These are phyloP conservation scores for Vidua chalybeata DNA, from an alignment of 2,113 vertebrate genomes.

Conservation along the genomic window DNA sequence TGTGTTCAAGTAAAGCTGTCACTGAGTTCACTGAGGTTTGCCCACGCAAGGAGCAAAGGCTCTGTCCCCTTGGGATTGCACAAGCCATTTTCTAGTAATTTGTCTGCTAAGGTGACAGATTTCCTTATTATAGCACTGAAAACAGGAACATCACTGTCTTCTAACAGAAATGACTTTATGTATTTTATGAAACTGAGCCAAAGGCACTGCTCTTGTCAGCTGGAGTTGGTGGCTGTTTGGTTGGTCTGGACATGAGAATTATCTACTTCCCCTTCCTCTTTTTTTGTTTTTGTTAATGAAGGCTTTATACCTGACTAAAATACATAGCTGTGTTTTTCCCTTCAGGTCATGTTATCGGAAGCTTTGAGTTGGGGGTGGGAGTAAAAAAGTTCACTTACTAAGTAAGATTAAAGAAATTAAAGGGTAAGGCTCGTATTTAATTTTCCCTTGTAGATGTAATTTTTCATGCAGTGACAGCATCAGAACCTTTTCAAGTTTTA, in stretches of 20 bases:
- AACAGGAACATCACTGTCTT: conserved; percentile 51
- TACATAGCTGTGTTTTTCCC: conserved; percentile 32
- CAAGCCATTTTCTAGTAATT: conserved; percentile 25
- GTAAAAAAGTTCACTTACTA: conserved; percentile 47
- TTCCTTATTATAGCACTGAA: conserved; percentile 50
- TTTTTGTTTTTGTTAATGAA: conserved; percentile 62
- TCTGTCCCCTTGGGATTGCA: neutral
- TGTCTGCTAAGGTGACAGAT: conserved; percentile 19
- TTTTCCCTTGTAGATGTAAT: conserved; percentile 54
- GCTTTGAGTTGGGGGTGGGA: conserved; percentile 54
- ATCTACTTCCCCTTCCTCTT: conserved; percentile 60
- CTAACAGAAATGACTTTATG: conserved; percentile 46
- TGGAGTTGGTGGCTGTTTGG: conserved; percentile 41
- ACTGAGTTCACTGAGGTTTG: conserved; percentile 18
- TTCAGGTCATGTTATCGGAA: conserved; percentile 49
- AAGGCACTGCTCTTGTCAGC: conserved; percentile 45
- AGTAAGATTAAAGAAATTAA: conserved; percentile 72
- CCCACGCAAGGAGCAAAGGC: neutral
- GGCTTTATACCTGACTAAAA: conserved; percentile 55
- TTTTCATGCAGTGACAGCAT: conserved; percentile 53
- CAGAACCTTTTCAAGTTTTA: conserved; percentile 73
- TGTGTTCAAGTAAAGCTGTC: neutral
- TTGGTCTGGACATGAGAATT: conserved; percentile 59
- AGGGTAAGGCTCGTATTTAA: conserved; percentile 65
- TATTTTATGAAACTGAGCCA: conserved; percentile 59